Percentiles rank a stretch among this genome's conserved stretches.
These are phyloP conservation scores for Hyles lineata DNA, from an alignment of 2,888 invertebrate genomes.

Conservation along the genomic window DNA sequence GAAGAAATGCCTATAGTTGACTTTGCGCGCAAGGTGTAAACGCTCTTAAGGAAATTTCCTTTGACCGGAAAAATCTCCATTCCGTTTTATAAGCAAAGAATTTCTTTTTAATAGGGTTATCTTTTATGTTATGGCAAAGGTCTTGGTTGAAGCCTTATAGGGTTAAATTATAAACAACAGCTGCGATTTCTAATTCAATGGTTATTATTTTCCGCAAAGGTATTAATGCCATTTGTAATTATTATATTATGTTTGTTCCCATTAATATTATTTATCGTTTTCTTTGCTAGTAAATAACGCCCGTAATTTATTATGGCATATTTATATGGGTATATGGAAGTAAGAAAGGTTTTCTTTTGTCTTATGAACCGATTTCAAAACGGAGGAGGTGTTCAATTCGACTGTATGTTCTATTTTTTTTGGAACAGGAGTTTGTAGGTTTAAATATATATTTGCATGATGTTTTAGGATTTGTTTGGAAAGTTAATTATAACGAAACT, in stretches of 20 bases:
- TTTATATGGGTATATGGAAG: not conserved
- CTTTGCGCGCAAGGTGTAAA: too few species aligned
- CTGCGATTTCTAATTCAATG: too few species aligned
- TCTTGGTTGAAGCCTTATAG: not conserved
- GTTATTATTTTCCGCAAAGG: too few species aligned
- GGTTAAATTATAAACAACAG: too few species aligned
- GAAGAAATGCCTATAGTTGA: too few species aligned
- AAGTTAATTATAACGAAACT: not conserved
- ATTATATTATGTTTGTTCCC: too few species aligned
- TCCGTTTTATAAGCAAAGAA: constrained; percentile 35
- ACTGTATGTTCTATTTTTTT: too few species aligned
- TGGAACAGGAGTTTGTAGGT: not conserved
- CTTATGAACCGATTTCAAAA: too few species aligned
- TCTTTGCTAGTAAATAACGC: too few species aligned
- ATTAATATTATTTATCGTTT: too few species aligned
- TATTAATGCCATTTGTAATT: too few species aligned
- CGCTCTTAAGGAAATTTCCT: constrained; percentile 42
- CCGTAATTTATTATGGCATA: not conserved
- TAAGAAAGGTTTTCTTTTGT: not conserved
- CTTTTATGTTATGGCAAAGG: not conserved
- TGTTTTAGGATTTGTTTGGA: not conserved
- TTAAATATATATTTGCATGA: not conserved
- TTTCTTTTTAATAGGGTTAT: constrained; percentile 4
- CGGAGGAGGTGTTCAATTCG: too few species aligned
- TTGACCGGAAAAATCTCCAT: constrained; percentile 48